Evolutionary conservation across 1,140 invertebrate species (phyloP).

Genomic region (Eupristina koningsbergeri): DNA sequence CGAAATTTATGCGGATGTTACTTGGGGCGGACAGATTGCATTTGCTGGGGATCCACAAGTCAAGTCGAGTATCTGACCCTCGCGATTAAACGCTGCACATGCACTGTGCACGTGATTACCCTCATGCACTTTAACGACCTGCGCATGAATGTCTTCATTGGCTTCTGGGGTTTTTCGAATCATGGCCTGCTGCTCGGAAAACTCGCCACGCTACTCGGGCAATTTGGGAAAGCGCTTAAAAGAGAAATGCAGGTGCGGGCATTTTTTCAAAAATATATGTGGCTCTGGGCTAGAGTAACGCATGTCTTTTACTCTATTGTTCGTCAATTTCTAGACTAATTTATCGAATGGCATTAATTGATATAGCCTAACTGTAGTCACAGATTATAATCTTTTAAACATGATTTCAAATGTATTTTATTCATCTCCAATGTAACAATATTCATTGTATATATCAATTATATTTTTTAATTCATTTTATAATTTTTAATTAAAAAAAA

Average conservation of each 20-base stretch:
- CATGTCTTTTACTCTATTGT: not conserved
- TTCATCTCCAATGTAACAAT: not conserved
- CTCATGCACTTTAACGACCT: not conserved
- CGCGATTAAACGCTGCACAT: not conserved
- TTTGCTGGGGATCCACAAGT: not conserved
- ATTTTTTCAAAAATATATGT: not conserved
- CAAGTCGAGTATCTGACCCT: not conserved
- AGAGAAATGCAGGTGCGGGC: not conserved
- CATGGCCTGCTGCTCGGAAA: not conserved
- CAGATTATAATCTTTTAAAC: not conserved
- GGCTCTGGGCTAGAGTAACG: too few relatives aligned
- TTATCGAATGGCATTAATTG: not conserved
- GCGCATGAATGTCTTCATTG: not conserved
- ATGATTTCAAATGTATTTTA: not conserved
- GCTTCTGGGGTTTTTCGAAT: not conserved
- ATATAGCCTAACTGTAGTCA: not conserved
- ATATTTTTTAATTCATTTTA: too few relatives aligned
- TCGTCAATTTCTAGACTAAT: not conserved
- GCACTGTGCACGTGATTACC: not conserved
- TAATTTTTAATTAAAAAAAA: too few relatives aligned
- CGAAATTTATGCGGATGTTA: slow-evolving; percentile 26
- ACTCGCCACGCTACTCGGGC: not conserved
- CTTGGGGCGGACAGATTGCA: not conserved
- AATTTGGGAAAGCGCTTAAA: not conserved
- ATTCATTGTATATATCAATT: too few relatives aligned